Percentiles rank a stretch among this genome's conserved stretches.
phyloP scores from a whole-genome alignment of 1,140 invertebrate species.

The Thaumatotibia leucotreta region DNA sequence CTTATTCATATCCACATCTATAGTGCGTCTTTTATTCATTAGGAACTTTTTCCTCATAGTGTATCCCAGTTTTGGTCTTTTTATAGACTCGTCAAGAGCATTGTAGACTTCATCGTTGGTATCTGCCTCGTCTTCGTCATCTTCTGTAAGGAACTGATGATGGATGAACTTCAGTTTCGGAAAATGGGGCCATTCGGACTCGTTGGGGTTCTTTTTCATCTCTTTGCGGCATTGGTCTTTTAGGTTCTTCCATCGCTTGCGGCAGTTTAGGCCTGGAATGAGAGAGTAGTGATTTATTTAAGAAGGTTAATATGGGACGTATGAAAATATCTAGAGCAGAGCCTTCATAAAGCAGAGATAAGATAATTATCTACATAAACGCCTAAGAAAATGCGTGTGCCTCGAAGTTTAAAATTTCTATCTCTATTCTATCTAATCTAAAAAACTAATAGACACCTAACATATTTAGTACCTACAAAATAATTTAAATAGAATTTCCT shows the following conservation, averaged over 20 bases:
- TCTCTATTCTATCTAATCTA: too few relatives aligned
- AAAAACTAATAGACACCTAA: too few relatives aligned
- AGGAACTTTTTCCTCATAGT: conserved; percentile 67
- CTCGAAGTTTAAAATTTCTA: too few relatives aligned
- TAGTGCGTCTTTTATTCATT: conserved; percentile 61
- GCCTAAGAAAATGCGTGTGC: too few relatives aligned
- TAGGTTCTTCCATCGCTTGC: conserved; percentile 70
- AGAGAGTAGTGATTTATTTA: too few relatives aligned
- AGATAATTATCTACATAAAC: too few relatives aligned
- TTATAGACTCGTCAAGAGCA: conserved; percentile 59
- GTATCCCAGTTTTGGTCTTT: conserved; percentile 60
- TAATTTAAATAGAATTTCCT: too few relatives aligned
- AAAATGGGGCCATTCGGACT: conserved; percentile 68
- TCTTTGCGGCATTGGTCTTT: conserved; percentile 72
- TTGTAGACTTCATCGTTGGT: conserved; percentile 60
- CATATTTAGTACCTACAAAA: too few relatives aligned
- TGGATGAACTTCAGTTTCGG: conserved; percentile 64
- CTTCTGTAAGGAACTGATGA: conserved; percentile 62
- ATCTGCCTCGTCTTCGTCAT: conserved; percentile 60
- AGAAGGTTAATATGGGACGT: too few relatives aligned
- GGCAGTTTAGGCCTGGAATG: conserved; percentile 63
- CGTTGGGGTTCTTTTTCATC: conserved; percentile 59
- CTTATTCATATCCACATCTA: conserved; percentile 67
- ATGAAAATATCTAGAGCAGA: too few relatives aligned
- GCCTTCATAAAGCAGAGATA: too few relatives aligned